Evolutionary conservation across 1,140 invertebrate genomes (phyloP).

Genomic region (Drosophila erecta): DNA sequence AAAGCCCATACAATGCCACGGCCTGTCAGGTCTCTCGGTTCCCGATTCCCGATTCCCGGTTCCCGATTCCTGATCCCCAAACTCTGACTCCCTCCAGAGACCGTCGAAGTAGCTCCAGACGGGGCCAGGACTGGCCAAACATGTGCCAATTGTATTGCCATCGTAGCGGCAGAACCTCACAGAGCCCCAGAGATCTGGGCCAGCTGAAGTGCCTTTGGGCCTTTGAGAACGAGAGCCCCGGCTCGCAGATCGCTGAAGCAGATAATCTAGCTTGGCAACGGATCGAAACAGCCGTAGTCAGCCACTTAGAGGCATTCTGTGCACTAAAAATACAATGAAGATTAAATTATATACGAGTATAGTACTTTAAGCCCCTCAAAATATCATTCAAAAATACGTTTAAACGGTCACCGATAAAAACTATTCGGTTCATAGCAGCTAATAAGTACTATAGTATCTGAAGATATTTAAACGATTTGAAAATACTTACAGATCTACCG

Average conservation of each 20-base stretch:
- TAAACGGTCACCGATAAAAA: too few relatives aligned
- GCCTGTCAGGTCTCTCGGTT: slow-evolving; percentile 9
- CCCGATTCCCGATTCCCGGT: too few relatives aligned
- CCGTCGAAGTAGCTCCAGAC: slow-evolving; percentile 13
- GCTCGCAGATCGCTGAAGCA: slow-evolving; percentile 21
- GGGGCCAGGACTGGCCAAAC: slow-evolving; percentile 24
- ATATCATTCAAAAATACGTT: too few relatives aligned
- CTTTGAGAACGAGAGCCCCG: slow-evolving; percentile 10
- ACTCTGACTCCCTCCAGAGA: neutral
- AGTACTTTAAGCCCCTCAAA: too few relatives aligned
- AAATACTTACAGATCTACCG: too few relatives aligned
- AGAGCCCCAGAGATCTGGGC: neutral
- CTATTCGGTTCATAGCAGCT: too few relatives aligned
- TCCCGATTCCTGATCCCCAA: too few relatives aligned
- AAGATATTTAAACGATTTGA: neutral
- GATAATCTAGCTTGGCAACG: slow-evolving; percentile 36
- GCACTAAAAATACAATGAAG: neutral
- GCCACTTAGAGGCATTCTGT: neutral
- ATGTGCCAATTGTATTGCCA: slow-evolving; percentile 43
- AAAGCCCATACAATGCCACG: slow-evolving; percentile 27
- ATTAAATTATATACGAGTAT: neutral
- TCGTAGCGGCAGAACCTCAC: neutral
- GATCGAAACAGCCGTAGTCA: slow-evolving; percentile 2
- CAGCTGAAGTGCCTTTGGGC: slow-evolving; percentile 17
- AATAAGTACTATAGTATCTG: too few relatives aligned